These are phyloP conservation scores for Cecidostiba fungosa DNA, from an alignment of 2,888 invertebrate species.

Conservation along the genomic window DNA sequence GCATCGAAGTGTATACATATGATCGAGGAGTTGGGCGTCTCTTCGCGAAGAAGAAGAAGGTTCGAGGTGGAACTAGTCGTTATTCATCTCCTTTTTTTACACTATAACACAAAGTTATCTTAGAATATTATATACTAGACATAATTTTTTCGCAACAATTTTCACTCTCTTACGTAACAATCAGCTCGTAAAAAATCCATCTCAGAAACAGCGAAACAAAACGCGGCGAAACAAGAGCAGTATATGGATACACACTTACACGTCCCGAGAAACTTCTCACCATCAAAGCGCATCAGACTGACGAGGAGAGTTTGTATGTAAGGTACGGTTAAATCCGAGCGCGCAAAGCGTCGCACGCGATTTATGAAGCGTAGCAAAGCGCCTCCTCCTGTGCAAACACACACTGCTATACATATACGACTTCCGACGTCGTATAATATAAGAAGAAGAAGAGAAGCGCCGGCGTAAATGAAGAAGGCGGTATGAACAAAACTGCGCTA, in stretches of 20 bases:
- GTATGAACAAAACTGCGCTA: neutral
- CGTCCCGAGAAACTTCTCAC: slow-evolving; percentile 1
- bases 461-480: neutral
- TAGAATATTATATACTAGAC: no score
- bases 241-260: neutral
- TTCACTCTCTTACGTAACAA: neutral
- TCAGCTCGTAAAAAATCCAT: neutral
- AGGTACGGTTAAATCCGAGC: neutral
- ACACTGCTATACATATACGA: neutral
- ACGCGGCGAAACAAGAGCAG: neutral
- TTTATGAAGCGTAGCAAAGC: slow-evolving; percentile 45
- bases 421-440: neutral
- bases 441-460: neutral
- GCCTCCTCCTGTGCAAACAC: slow-evolving; percentile 44
- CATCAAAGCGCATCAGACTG: neutral
- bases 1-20: slow-evolving; percentile 13
- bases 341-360: slow-evolving; percentile 20
- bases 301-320: neutral
- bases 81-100: neutral
- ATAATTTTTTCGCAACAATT: neutral
- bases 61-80: slow-evolving; percentile 42
- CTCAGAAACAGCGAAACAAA: neutral
- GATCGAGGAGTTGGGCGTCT: slow-evolving; percentile 45
- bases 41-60: neutral
- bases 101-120: no score